These are phyloP conservation scores for Stigmatopora nigra DNA, from an alignment of 2,113 vertebrate species.

Conservation along the genomic window DNA sequence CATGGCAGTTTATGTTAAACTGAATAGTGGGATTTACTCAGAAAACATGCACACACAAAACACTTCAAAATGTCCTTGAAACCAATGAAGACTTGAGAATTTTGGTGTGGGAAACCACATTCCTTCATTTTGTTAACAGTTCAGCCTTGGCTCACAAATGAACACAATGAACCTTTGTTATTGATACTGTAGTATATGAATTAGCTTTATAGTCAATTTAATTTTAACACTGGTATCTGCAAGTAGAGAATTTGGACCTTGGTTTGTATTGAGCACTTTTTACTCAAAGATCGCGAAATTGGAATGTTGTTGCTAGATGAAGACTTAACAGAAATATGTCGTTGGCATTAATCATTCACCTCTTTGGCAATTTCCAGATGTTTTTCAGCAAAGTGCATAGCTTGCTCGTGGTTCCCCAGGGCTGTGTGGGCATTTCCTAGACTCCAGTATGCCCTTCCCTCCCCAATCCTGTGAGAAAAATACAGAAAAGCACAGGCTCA, in stretches of 20 bases:
- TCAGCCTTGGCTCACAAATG: not conserved
- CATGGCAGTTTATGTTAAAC: not conserved
- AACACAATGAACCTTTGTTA: not conserved
- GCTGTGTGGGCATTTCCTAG: slow-evolving; percentile 96
- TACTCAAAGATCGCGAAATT: slow-evolving; percentile 38
- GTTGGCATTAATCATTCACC: slow-evolving; percentile 68
- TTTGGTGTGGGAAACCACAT: not conserved
- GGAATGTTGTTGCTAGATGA: slow-evolving; percentile 18
- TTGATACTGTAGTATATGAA: not conserved
- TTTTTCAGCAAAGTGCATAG: slow-evolving; percentile 88
- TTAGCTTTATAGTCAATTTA: not conserved
- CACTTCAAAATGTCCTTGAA: not conserved
- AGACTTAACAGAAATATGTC: slow-evolving; percentile 13
- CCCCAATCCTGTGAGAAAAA: slow-evolving; percentile 79
- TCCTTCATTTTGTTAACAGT: not conserved
- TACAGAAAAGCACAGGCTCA: slow-evolving; percentile 29
- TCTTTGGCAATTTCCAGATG: slow-evolving; percentile 96
- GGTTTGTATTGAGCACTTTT: slow-evolving; percentile 14
- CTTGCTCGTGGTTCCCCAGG: slow-evolving; percentile 89
- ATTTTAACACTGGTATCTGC: not conserved
- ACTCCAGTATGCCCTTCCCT: slow-evolving; percentile 94
- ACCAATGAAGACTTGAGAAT: not conserved
- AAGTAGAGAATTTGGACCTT: not conserved
- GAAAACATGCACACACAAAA: not conserved
- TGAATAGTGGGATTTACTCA: not conserved